phyloP scores from a whole-genome alignment of 1,140 invertebrate genomes.

The Arctopsyche grandis region DNA sequence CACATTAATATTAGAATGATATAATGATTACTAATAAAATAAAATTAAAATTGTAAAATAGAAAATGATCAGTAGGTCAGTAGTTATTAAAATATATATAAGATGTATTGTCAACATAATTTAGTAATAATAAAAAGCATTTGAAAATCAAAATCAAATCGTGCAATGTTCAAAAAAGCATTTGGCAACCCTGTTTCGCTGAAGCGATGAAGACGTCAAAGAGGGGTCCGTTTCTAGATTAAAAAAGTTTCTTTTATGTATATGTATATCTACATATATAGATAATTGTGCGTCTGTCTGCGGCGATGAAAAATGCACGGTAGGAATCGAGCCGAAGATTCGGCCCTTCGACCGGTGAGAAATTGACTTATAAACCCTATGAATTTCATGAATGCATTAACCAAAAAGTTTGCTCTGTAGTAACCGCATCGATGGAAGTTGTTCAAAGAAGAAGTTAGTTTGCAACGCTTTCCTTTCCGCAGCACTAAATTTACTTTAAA shows the following conservation, averaged over 20 bases:
- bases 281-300: neutral
- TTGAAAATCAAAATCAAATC: too few relatives aligned
- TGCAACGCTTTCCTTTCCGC: conserved; percentile 23
- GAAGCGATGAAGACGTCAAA: too few relatives aligned
- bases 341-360: neutral
- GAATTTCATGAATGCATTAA: conserved; percentile 51
- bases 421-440: conserved; percentile 43
- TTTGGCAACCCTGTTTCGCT: too few relatives aligned
- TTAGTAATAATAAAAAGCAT: too few relatives aligned
- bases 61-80: too few relatives aligned
- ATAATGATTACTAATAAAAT: too few relatives aligned
- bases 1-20: too few relatives aligned
- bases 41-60: too few relatives aligned
- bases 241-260: conserved; percentile 23
- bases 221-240: neutral
- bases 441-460: conserved; percentile 47
- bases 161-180: too few relatives aligned
- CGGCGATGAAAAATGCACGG: conserved; percentile 26
- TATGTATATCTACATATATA: too few relatives aligned
- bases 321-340: conserved; percentile 2
- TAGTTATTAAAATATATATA: too few relatives aligned
- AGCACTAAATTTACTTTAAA: conserved; percentile 39
- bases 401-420: conserved; percentile 40
- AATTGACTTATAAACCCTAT: conserved; percentile 52
- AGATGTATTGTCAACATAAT: too few relatives aligned